Base-by-base conservation (phyloP, 2,888 invertebrate species). In the Heliconius cydno region DNA sequence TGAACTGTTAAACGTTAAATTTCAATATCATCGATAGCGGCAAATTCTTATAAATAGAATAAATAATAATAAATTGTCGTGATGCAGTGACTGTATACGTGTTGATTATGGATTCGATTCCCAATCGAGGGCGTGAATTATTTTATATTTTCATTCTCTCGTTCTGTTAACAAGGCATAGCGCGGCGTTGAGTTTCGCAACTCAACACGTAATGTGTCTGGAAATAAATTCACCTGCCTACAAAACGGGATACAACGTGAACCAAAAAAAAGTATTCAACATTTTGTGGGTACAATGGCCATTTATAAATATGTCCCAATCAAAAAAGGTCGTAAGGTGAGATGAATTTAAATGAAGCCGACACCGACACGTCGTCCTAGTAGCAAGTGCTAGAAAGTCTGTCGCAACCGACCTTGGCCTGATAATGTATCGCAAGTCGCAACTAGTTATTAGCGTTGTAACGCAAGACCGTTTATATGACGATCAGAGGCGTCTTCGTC, bases 391-490 rank as follows among this genome's bases (percentile, higher is more conserved):
- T 93, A 93, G 94, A 95, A 94, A 95, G 94, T 90, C 87, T 94
- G 91, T 91, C 87, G 93, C 89, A 94, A 94, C 82, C 83, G 86
- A 90, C 94, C 94, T 93, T 95, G 94, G 92, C 92, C 89, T 83
- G 89, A 90, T 91, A 90, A 90, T 90, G 87, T 90, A 90, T 89
- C 89, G 90, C 89, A 92, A 92, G 89, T 89, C 89, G 90, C 89
- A 92, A 92, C 87, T 87, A 88, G 89, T 90, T 91, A 92, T 91
- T 91, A 92, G 82, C 87, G 87, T 91, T 91, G 91, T 92, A 88
- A 90, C 90, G 90, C 90, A 88, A 92, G 91, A 94, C 91, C 94
- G 88, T 92, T 94, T 94, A 94, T 94, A 94, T 94, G 92, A 92
- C 94, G 92, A 94, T 94, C 93, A 94, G 88, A 89, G 84, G 87